Evolutionary conservation across 2,113 vertebrate genomes (phyloP), one percentile per base, ranked within the genome.

Genomic region (Suncus etruscus): DNA sequence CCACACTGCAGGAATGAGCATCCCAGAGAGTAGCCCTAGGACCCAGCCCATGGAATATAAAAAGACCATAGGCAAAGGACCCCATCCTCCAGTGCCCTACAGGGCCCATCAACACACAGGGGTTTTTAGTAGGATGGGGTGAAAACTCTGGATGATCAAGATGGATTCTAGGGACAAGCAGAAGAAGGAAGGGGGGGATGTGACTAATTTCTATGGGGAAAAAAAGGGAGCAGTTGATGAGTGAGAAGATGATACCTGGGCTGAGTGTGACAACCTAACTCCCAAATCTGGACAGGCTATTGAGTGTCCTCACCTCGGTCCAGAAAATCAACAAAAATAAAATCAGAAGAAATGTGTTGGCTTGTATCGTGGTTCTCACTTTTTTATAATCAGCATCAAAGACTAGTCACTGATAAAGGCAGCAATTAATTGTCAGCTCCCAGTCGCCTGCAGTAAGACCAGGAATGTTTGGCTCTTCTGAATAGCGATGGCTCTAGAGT

Each of bases 341-440:
- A 27, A 83, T 18, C 65, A 31, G 76, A 58, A 83, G 51, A 65
- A 79, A 18, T 4, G 0, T 76, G 72, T 70, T 86, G 29, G 58
- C 47, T 29, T 51, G 9, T 14, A 15, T 48, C 24, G 22, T n/a
- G 22, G n/a, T 47, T 91, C 94, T 79, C 16, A 73, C 29, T 72
- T 88, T 29, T 80, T 31, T 8, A 9, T 69, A 61, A 24, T 22
- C 58, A 61, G n/a, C 90, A 70, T 22, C 72, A 61, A 90, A 47
- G 31, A 45, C 1, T 61, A 7, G 0, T 25, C 39, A 27, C 15
- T 79, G n/a, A 69, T 73, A 76, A 91, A 63, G 61, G 9, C 25
- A 47, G 9, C 27, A n/a, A 15, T 73, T 32, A 47, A 51, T 16
- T 79, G 70, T 85, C 20, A 10, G 48, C n/a, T 58, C 0, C 12